Conservation (phyloP, 1,140 invertebrate genomes). For the Oncopodura yosiiana region DNA sequence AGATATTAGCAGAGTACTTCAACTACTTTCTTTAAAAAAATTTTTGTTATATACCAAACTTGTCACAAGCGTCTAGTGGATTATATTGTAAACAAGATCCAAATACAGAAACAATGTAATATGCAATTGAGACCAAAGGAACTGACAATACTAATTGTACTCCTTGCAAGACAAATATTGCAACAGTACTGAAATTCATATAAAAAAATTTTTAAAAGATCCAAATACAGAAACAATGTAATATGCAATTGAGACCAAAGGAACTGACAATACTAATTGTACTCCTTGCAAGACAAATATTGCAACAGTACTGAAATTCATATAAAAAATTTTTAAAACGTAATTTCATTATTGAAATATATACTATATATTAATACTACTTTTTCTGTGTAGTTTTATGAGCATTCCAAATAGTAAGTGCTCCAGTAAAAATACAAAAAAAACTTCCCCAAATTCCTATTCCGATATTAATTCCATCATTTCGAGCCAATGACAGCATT, state of each 20-base stretch:
- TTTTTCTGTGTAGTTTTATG: slow-evolving; percentile 5
- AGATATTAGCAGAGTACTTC: no score
- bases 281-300: slow-evolving; percentile 31
- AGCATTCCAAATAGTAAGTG: slow-evolving; percentile 27
- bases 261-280: slow-evolving; percentile 30
- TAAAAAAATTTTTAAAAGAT: slow-evolving; percentile 18
- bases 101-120: slow-evolving; percentile 33
- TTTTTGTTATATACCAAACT: slow-evolving; percentile 2
- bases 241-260: slow-evolving; percentile 26
- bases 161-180: slow-evolving; percentile 30
- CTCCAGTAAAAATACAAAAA: slow-evolving; percentile 22
- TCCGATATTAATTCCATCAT: slow-evolving; percentile 31
- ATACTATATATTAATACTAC: neutral
- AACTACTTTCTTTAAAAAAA: no score
- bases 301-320: slow-evolving; percentile 28
- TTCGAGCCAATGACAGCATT: slow-evolving; percentile 26
- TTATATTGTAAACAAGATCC: slow-evolving; percentile 30
- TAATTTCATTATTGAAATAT: no score
- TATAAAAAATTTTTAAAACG: no score
- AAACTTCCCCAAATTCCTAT: slow-evolving; percentile 33
- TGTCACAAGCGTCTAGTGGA: slow-evolving; percentile 18
- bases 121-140: slow-evolving; percentile 27
- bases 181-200: slow-evolving; percentile 19
- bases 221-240: slow-evolving; percentile 34
- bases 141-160: slow-evolving; percentile 30